Evolutionary conservation across 2,113 vertebrate species (phyloP).

Genomic region (Guaruba guarouba): DNA sequence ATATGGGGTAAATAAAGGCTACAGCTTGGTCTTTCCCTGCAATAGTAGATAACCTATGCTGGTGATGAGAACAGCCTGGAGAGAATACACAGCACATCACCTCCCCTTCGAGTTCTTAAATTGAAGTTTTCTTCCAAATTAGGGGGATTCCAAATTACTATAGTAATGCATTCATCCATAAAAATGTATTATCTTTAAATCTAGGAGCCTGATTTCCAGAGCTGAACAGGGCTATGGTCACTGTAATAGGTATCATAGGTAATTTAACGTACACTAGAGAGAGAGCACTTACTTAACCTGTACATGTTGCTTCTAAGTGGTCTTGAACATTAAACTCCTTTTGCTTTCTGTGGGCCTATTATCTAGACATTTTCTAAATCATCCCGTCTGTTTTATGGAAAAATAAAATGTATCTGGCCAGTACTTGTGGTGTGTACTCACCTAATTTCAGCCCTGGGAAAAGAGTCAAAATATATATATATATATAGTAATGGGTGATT

Average conservation of each 20-base stretch:
- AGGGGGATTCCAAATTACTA: background rate
- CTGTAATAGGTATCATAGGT: background rate
- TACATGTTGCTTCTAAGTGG: background rate
- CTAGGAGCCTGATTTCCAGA: background rate
- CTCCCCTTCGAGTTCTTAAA: background rate
- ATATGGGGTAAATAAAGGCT: background rate
- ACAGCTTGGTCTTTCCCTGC: background rate
- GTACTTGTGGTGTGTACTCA: background rate
- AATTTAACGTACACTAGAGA: background rate
- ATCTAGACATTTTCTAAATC: slow-evolving; percentile 42
- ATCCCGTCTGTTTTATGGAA: slow-evolving; percentile 40
- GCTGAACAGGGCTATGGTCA: background rate
- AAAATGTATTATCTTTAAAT: background rate
- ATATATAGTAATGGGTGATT: background rate
- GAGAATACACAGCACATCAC: background rate
- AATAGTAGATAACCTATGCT: background rate
- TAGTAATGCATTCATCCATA: background rate
- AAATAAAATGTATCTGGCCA: slow-evolving; percentile 7
- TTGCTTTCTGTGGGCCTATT: slow-evolving; percentile 37
- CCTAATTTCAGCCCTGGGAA: slow-evolving; percentile 35
- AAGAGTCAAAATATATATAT: background rate
- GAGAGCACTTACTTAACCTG: slow-evolving; percentile 1
- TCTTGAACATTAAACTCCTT: slow-evolving; percentile 12
- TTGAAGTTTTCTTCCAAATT: background rate
- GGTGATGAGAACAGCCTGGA: background rate